Evolutionary conservation across 2,113 vertebrate species (phyloP).

Genomic region (Noturus placidus): DNA sequence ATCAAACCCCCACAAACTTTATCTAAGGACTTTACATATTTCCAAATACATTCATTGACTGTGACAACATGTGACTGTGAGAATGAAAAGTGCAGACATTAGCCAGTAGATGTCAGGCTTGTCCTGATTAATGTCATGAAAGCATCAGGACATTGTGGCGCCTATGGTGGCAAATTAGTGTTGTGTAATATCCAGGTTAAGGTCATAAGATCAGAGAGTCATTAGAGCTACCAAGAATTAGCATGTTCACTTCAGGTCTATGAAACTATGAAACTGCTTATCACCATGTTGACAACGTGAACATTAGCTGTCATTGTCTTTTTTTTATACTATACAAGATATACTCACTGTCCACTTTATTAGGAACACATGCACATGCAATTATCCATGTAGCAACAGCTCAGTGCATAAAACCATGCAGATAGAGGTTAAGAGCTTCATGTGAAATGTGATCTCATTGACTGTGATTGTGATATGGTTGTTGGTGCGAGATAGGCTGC

Average conservation of each 20-base stretch:
- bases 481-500: background rate
- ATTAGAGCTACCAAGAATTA: background rate
- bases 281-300: background rate
- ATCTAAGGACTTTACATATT: background rate
- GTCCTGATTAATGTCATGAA: background rate
- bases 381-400: background rate
- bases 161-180: background rate
- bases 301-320: background rate
- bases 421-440: background rate
- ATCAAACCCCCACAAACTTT: background rate
- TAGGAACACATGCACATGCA: background rate
- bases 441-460: background rate
- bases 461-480: background rate
- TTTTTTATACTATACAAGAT: background rate
- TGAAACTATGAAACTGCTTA: background rate
- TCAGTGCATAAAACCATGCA: background rate
- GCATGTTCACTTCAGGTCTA: background rate
- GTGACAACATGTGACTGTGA: background rate
- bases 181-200: background rate
- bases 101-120: conserved; percentile 44
- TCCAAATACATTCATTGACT: background rate
- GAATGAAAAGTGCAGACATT: background rate
- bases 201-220: background rate
- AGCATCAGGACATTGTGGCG: too few species aligned
- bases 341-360: background rate